phyloP scores from a whole-genome alignment of 2,888 invertebrate genomes.

The Tetramorium bicarinatum region DNA sequence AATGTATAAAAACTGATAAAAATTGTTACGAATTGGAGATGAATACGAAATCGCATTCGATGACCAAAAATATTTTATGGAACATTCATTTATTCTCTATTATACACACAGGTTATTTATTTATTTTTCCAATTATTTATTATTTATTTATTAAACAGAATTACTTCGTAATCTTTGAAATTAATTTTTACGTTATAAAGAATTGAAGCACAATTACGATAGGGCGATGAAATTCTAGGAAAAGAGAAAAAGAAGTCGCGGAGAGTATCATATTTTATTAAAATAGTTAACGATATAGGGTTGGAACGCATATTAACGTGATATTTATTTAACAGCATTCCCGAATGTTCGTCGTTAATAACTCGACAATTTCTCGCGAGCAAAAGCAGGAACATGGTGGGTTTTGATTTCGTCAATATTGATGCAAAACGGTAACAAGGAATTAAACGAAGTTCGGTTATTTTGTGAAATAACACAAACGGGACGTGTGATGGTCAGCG shows the following conservation, averaged over 20 bases:
- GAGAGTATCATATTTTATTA: conserved; percentile 5
- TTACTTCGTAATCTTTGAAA: background rate
- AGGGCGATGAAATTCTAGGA: background rate
- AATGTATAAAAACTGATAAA: background rate
- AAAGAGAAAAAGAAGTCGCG: background rate
- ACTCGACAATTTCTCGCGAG: conserved; percentile 6
- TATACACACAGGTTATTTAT: background rate
- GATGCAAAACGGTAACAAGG: conserved; percentile 4
- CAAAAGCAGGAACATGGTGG: background rate
- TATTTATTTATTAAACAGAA: background rate
- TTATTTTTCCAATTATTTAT: background rate
- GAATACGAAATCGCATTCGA: background rate
- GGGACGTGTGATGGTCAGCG: background rate
- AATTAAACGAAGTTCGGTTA: conserved; percentile 27
- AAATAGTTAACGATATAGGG: background rate
- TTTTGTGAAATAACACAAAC: conserved; percentile 32
- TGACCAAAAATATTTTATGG: background rate
- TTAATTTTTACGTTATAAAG: background rate
- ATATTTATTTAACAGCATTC: conserved; percentile 8
- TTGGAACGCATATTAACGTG: background rate
- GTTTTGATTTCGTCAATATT: conserved; percentile 47
- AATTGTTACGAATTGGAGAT: background rate
- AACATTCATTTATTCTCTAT: background rate
- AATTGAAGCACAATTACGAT: background rate
- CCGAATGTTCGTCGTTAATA: conserved; percentile 3